Conservation (phyloP, 2,888 invertebrate genomes). For the Criorhina ranunculi region DNA sequence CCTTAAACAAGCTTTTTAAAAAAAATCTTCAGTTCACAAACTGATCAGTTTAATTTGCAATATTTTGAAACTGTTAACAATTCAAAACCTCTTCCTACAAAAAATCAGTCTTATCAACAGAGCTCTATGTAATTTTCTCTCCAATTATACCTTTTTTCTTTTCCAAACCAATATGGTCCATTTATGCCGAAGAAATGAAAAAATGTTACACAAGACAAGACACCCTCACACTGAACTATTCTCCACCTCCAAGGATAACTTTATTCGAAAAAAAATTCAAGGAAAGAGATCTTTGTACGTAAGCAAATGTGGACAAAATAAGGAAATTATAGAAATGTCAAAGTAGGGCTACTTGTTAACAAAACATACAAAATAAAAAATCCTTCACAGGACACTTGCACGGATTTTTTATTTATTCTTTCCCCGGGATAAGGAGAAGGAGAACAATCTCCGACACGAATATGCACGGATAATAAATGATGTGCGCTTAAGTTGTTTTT, state of each 20-base stretch:
- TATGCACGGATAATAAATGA: conserved; percentile 72
- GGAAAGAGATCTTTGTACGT: conserved; percentile 11
- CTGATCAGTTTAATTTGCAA: too few species aligned
- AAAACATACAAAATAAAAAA: conserved; percentile 20
- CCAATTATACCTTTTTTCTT: too few species aligned
- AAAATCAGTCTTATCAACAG: too few species aligned
- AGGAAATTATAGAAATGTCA: conserved; percentile 54
- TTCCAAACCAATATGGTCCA: too few species aligned
- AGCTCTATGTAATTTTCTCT: too few species aligned
- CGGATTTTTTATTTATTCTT: conserved; percentile 44
- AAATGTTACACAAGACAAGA: too few species aligned
- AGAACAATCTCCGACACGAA: conserved; percentile 33
- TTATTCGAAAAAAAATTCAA: neutral
- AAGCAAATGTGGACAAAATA: conserved; percentile 34
- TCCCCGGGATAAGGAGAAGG: neutral
- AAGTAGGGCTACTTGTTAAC: conserved; percentile 36
- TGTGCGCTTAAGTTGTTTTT: conserved; percentile 62
- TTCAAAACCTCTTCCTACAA: too few species aligned
- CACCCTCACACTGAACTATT: neutral
- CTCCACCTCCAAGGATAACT: neutral
- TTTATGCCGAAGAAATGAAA: too few species aligned
- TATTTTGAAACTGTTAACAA: too few species aligned
- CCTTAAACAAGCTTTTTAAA: too few species aligned
- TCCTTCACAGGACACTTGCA: conserved; percentile 23
- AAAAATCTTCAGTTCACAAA: too few species aligned